Conservation (phyloP, 1,140 invertebrate species). For the Solenopsis fugax region DNA sequence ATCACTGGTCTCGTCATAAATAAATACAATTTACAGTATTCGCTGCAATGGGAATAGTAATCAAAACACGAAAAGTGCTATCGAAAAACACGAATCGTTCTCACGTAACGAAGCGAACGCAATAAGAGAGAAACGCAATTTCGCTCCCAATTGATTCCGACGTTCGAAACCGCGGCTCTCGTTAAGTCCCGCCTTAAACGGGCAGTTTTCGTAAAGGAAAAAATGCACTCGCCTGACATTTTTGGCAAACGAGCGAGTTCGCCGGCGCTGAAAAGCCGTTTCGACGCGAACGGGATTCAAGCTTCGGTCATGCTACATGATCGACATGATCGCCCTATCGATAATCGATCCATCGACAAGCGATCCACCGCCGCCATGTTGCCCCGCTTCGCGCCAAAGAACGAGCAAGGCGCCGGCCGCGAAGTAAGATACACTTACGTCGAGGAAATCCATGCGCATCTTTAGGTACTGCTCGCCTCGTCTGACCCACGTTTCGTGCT, state of each 20-base stretch:
- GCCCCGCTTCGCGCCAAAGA: neutral
- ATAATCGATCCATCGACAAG: too few relatives aligned
- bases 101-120: neutral
- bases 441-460: conserved; percentile 19
- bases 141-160: neutral
- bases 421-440: conserved; percentile 24
- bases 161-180: neutral
- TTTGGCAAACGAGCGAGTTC: neutral
- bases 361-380: neutral
- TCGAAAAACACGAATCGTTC: conserved; percentile 13
- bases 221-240: neutral
- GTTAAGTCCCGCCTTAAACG: too few relatives aligned
- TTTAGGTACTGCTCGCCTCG: neutral
- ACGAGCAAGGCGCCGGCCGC: too few relatives aligned
- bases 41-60: neutral
- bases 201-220: neutral
- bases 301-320: neutral
- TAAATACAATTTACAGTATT: conserved; percentile 24
- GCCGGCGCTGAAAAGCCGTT: neutral
- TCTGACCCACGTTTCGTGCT: conserved; percentile 23
- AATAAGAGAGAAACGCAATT: neutral
- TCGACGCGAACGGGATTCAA: neutral
- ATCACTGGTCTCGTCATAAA: conserved; percentile 8
- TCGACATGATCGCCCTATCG: neutral
- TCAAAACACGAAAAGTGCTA: neutral